These are phyloP conservation scores for Euplexia lucipara DNA, from an alignment of 2,888 invertebrate species.

Conservation along the genomic window DNA sequence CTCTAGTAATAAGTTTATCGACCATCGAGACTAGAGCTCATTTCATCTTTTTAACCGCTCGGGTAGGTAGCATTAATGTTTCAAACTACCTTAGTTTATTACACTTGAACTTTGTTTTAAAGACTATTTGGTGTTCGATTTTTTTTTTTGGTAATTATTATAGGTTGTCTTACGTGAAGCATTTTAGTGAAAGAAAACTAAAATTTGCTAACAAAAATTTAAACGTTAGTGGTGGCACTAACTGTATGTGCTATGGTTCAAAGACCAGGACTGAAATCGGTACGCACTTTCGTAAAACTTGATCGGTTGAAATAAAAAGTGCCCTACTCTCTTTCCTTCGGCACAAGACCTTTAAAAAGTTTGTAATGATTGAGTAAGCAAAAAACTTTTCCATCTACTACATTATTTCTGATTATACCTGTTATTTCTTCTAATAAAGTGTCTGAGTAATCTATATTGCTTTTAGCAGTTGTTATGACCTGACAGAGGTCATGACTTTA, in stretches of 20 bases:
- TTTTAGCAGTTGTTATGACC: slow-evolving; percentile 59
- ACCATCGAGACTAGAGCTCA: slow-evolving; percentile 72
- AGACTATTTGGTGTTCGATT: slow-evolving; percentile 9
- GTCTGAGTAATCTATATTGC: slow-evolving; percentile 49
- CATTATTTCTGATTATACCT: slow-evolving; percentile 51
- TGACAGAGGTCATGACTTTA: slow-evolving; percentile 65
- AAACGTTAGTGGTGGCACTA: slow-evolving; percentile 16
- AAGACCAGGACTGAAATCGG: slow-evolving; percentile 39
- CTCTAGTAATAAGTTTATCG: slow-evolving; percentile 83
- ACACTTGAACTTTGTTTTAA: slow-evolving; percentile 48
- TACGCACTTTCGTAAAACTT: slow-evolving; percentile 34
- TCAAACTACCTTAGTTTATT: slow-evolving; percentile 56
- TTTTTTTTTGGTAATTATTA: slow-evolving; percentile 18
- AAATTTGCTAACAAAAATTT: no score
- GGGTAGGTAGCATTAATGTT: slow-evolving; percentile 64
- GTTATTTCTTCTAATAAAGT: slow-evolving; percentile 50
- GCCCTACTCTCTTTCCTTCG: slow-evolving; percentile 5
- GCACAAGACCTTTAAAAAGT: slow-evolving; percentile 40
- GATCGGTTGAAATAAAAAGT: slow-evolving; percentile 35
- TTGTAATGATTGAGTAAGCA: slow-evolving; percentile 28
- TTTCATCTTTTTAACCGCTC: slow-evolving; percentile 67
- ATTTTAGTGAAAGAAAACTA: not conserved
- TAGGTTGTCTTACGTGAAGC: not conserved
- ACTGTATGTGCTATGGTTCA: slow-evolving; percentile 16
- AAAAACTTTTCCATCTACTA: slow-evolving; percentile 43